A percentile compares a stretch with the other conserved stretches of the same genome.
These are phyloP conservation scores for Heliconius sara DNA, from an alignment of 2,888 invertebrate species.

Conservation along the genomic window DNA sequence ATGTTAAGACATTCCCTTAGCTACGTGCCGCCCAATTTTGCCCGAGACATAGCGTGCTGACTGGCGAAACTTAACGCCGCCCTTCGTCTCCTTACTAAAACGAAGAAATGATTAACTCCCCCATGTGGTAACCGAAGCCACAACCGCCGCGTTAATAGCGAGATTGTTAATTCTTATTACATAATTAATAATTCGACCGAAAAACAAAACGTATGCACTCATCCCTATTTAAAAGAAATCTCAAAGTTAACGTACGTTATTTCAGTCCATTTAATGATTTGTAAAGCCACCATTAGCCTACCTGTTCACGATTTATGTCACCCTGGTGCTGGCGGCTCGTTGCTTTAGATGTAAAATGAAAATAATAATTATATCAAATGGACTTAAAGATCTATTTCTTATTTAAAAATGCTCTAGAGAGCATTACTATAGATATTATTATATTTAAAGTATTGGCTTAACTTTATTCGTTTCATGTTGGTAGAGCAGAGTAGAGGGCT, in stretches of 20 bases:
- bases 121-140: too few species aligned
- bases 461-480: too few species aligned
- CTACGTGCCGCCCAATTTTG: too few species aligned
- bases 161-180: too few species aligned
- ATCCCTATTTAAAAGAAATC: slow-evolving; percentile 40
- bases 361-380: not conserved
- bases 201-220: slow-evolving; percentile 15
- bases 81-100: too few species aligned
- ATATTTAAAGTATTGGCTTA: too few species aligned
- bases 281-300: slow-evolving; percentile 40
- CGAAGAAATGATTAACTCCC: too few species aligned
- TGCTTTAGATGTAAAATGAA: not conserved
- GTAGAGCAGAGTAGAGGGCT: too few species aligned
- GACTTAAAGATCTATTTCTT: not conserved
- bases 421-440: too few species aligned
- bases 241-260: slow-evolving; percentile 40
- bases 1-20: not conserved
- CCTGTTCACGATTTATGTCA: slow-evolving; percentile 40
- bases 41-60: not conserved
- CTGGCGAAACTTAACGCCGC: not conserved
- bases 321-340: slow-evolving; percentile 11
- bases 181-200: not conserved
- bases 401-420: too few species aligned
- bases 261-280: slow-evolving; percentile 42
- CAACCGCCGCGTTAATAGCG: too few species aligned